Conservation (phyloP, 1,140 invertebrate species). For the Myzus persicae region DNA sequence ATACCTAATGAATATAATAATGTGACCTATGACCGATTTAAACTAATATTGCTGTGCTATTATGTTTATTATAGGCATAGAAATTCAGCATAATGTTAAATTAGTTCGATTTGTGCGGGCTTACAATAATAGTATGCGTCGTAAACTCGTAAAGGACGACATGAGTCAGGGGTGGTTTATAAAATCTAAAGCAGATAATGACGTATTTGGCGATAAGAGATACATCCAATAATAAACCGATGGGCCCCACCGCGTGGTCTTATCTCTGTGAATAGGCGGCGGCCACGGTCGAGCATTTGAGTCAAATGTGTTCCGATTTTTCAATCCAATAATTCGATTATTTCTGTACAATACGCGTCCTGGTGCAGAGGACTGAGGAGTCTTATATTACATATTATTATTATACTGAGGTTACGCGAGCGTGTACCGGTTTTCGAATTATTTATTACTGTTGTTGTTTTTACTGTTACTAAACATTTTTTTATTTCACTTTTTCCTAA, state of each 20-base stretch:
- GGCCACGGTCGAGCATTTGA: not conserved
- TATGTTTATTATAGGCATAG: too few relatives aligned
- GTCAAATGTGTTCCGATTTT: slow-evolving; percentile 38
- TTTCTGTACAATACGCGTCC: slow-evolving; percentile 13
- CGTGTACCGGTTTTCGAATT: slow-evolving; percentile 11
- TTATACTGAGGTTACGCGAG: not conserved
- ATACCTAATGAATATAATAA: not conserved
- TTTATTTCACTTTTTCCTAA: not conserved
- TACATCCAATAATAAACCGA: slow-evolving; percentile 54
- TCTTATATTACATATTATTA: not conserved
- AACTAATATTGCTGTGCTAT: not conserved
- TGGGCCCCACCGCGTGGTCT: slow-evolving; percentile 46
- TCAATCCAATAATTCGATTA: slow-evolving; percentile 23
- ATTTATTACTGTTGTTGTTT: not conserved
- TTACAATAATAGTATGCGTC: not conserved
- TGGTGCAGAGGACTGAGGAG: not conserved
- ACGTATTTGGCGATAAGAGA: slow-evolving; percentile 40
- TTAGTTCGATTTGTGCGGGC: not conserved
- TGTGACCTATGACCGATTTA: not conserved
- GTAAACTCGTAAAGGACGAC: too few relatives aligned
- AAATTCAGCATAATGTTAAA: not conserved
- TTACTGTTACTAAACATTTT: not conserved
- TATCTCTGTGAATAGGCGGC: slow-evolving; percentile 24
- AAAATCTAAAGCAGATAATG: slow-evolving; percentile 7
- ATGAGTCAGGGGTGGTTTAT: slow-evolving; percentile 21